Evolutionary conservation across 2,888 invertebrate species (phyloP), one percentile per base, ranked within the genome.

Genomic region (Nineta flava): DNA sequence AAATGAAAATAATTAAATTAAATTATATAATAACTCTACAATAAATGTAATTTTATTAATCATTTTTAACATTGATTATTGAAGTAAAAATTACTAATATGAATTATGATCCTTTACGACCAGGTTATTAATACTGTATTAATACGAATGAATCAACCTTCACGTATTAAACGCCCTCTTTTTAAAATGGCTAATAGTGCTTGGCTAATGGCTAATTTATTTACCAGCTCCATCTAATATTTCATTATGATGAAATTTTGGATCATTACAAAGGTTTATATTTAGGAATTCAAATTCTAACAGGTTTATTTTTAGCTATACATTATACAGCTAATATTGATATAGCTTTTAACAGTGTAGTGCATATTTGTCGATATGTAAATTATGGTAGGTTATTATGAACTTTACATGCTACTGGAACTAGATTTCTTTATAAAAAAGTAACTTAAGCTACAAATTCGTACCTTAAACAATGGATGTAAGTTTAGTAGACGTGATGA

Each of bases 341-440:
- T 57, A 53, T 74, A 65, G 79, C 82, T 1, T 83, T 83, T 70
- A 67, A 72, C 59, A 80, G 78, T 58, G 69, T 83, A 34, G 71
- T 74, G 55, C 80, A 81, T 63, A 83, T 83, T 67, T 76, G 75
- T 31, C 79, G 80, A 61, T 76, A 83, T 69, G 76, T 82, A 54
- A 81, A 80, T 60, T 74, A 75, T 62, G 81, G 81, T 0, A 83
- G 81, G 74, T 56, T 81, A 63, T 64, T 82, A 50, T 81, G 79
- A 55, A 72, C 72, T 2, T 16, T 80, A 5, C 83, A 84, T 59
- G 77, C 80, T 46, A 84, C 84, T 63, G 81, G 81, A 43, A 83
- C 81, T 41, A 81, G 80, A 32, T 72, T 82, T 58, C 82, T 83
- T 62, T 83, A n/a, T n/a, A n/a, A n/a, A n/a, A n/a, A n/a, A n/a